Evolutionary conservation across 1,140 invertebrate genomes (phyloP), one percentile per base, ranked within the genome.

Genomic region (Triops longicaudatus): DNA sequence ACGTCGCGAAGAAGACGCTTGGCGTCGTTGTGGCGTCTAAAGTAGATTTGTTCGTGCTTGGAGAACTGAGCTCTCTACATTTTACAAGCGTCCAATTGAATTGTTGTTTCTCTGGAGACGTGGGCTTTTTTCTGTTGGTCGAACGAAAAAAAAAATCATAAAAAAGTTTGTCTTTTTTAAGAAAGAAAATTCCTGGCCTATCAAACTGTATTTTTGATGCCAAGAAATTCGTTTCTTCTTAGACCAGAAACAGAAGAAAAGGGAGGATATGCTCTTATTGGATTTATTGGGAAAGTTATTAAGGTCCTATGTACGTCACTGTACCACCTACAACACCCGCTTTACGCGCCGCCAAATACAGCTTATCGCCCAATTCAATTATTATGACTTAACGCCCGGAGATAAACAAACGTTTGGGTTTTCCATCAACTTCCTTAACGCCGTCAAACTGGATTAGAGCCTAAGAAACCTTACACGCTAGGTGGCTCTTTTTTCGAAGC

Each of bases 291-390:
- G 22, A 22, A 14, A 63, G 50, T 63, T 63, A 63, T 63, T 17
- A 63, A 63, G 50, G 3, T n/a, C 50, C 50, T 14, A 63, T 63
- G 10, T 63, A 63, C 50, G 50, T 63, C 50, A 63, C n/a, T 1
- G 50, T 22, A 22, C n/a, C 10, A 22, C n/a, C 10, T n/a, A n/a
- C n/a, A n/a, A n/a, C n/a, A n/a, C n/a, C 22, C 22, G 50, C 22
- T n/a, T 63, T 2, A n/a, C 17, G 4, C 14, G 22, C 50, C 50
- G 10, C 50, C 50, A 9, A 63, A 63, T 63, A 63, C 50, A n/a
- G 50, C 50, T 63, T 63, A 63, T 63, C 50, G 50, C 50, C n/a
- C 50, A 63, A 63, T 63, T 63, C 50, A 63, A 63, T 63, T 63
- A 63, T 63, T 63, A 63, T 22, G 50, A 63, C 50, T 63, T 63